Conservation (phyloP, 2,888 invertebrate species). For the Latheticus oryzae region DNA sequence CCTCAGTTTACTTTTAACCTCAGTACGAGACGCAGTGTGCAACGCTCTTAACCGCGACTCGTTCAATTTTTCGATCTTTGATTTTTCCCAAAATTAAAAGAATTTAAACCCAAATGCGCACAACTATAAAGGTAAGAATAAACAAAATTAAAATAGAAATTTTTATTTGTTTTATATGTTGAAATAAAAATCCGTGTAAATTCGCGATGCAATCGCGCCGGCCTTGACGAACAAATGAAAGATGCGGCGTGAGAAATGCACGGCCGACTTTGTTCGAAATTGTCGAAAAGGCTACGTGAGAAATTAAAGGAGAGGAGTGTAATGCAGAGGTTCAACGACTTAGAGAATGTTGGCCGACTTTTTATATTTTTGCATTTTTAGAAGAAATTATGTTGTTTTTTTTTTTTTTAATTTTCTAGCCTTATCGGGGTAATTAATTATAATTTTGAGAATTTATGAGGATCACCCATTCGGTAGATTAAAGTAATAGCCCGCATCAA, state of each 20-base stretch:
- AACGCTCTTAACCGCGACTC: slow-evolving; percentile 7
- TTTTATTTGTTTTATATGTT: background rate
- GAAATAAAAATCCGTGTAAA: slow-evolving; percentile 1
- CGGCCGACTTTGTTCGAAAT: background rate
- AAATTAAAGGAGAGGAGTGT: too few relatives aligned
- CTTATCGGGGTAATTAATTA: slow-evolving; percentile 18
- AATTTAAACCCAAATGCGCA: too few relatives aligned
- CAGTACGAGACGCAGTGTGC: slow-evolving; percentile 17
- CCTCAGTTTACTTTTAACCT: slow-evolving; percentile 37
- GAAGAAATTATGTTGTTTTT: too few relatives aligned
- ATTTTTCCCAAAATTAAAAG: too few relatives aligned
- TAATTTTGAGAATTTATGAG: slow-evolving; percentile 21
- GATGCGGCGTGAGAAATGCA: too few relatives aligned
- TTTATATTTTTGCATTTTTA: too few relatives aligned
- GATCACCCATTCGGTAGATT: slow-evolving; percentile 17
- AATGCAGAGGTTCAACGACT: too few relatives aligned
- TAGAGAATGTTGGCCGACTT: too few relatives aligned
- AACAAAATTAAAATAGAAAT: too few relatives aligned
- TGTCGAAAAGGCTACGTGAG: too few relatives aligned
- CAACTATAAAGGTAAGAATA: too few relatives aligned
- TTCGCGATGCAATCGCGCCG: slow-evolving; percentile 2
- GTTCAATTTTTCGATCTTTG: background rate
- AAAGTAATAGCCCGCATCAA: slow-evolving; percentile 18
- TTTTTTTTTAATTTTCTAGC: too few relatives aligned
- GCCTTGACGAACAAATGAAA: background rate